Evolutionary conservation across 2,113 vertebrate species (phyloP).

Genomic region (Phaetusa simplex): DNA sequence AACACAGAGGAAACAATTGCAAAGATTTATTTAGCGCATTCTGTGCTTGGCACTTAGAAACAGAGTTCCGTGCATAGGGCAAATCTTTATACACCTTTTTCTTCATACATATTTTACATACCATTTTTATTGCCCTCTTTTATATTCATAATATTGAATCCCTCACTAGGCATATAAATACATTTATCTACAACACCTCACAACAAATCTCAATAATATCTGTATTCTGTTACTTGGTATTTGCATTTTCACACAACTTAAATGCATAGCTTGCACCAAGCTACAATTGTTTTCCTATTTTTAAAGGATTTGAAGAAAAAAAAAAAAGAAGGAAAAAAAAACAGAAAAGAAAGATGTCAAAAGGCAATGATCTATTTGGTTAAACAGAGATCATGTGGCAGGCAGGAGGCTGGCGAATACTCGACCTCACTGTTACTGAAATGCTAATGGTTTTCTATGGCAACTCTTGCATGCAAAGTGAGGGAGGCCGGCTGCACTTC

Average conservation of each 20-base stretch:
- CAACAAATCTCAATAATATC: conserved; percentile 88
- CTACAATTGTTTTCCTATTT: conserved; percentile 73
- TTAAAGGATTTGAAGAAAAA: conserved; percentile 63
- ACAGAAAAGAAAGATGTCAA: conserved; percentile 48
- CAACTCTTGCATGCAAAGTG: not conserved
- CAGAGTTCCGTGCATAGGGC: conserved; percentile 88
- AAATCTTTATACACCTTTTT: conserved; percentile 84
- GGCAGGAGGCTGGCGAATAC: not conserved
- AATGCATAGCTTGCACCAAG: conserved; percentile 83
- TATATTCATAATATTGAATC: conserved; percentile 85
- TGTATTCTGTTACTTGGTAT: conserved; percentile 81
- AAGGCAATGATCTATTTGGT: conserved; percentile 71
- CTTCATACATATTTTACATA: conserved; percentile 86
- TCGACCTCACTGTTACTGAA: conserved; percentile 30
- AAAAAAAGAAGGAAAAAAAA: not conserved
- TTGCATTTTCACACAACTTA: conserved; percentile 90
- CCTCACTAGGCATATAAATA: conserved; percentile 94
- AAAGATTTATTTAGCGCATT: conserved; percentile 91
- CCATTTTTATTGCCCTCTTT: conserved; percentile 81
- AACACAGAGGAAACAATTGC: conserved; percentile 71
- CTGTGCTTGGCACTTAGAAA: conserved; percentile 96
- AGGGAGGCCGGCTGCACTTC: not conserved
- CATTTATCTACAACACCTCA: conserved; percentile 95
- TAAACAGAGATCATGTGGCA: conserved; percentile 49
- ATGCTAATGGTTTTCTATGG: conserved; percentile 20